Percentiles rank a stretch among this genome's conserved stretches.
phyloP scores from a whole-genome alignment of 2,113 vertebrate genomes.

The Salminus brasiliensis region DNA sequence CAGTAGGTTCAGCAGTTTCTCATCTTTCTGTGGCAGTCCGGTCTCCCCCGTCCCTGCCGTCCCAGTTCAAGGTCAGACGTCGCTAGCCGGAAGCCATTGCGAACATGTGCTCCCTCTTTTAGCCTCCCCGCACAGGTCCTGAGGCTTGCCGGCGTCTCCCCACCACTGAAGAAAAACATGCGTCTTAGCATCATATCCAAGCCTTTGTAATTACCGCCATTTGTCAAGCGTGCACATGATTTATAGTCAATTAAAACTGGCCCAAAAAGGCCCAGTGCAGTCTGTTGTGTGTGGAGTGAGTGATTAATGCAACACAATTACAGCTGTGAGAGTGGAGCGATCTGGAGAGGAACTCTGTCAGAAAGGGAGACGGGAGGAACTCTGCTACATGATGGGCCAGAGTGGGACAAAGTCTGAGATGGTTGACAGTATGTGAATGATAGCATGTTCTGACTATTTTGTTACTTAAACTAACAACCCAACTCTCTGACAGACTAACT shows the following conservation, averaged over 20 bases:
- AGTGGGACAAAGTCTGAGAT: neutral
- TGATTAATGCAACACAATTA: constrained; percentile 83
- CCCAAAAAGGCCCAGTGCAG: constrained; percentile 76
- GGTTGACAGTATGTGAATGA: neutral
- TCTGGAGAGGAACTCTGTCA: constrained; percentile 54
- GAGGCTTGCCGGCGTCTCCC: constrained; percentile 1
- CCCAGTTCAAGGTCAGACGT: constrained; percentile 15
- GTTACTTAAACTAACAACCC: too few relatives aligned
- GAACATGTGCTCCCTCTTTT: neutral
- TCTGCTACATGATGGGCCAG: constrained; percentile 13
- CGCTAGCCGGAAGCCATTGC: neutral
- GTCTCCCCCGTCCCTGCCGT: neutral
- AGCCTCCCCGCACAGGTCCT: constrained; percentile 1
- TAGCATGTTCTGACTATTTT: too few relatives aligned
- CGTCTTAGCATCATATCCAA: constrained; percentile 59
- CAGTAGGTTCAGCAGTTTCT: neutral
- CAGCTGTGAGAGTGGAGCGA: constrained; percentile 67
- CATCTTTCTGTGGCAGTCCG: neutral
- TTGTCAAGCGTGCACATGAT: constrained; percentile 89
- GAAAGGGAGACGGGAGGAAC: constrained; percentile 37
- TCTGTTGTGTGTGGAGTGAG: constrained; percentile 69
- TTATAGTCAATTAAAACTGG: constrained; percentile 91
- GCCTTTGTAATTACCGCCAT: constrained; percentile 89
- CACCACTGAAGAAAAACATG: constrained; percentile 32
- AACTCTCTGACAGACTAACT: too few relatives aligned